These are phyloP conservation scores for Vanacampus margaritifer DNA, from an alignment of 2,113 vertebrate genomes.

Conservation along the genomic window DNA sequence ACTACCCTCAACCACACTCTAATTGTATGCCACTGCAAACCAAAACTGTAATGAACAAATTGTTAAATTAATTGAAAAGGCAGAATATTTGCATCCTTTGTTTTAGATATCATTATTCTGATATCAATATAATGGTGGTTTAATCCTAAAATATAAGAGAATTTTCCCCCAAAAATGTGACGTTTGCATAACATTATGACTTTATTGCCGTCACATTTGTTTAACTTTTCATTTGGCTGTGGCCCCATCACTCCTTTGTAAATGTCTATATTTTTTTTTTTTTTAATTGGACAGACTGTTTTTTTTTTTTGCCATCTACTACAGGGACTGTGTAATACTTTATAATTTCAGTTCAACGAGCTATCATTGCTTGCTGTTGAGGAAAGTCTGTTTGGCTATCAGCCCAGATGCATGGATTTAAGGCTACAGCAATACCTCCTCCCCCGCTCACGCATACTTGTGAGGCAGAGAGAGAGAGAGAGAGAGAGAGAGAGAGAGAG, in stretches of 20 bases:
- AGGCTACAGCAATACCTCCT: slow-evolving; percentile 28
- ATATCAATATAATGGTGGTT: too few species aligned
- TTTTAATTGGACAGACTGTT: slow-evolving; percentile 23
- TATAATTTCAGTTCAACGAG: slow-evolving; percentile 44
- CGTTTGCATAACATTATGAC: too few species aligned
- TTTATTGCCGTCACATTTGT: too few species aligned
- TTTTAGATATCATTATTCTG: too few species aligned
- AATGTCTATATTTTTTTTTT: slow-evolving; percentile 22
- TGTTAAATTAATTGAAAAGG: too few species aligned
- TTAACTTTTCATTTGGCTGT: slow-evolving; percentile 13
- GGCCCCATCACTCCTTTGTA: slow-evolving; percentile 21
- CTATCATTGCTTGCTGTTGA: slow-evolving; percentile 43
- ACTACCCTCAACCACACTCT: too few species aligned
- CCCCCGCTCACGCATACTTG: slow-evolving; percentile 33
- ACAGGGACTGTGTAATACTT: slow-evolving; percentile 55
- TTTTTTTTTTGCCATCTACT: slow-evolving; percentile 47
- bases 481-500: slow-evolving; percentile 19
- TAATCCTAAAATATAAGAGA: too few species aligned
- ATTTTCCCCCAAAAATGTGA: too few species aligned
- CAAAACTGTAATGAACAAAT: too few species aligned
- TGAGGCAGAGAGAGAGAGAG: slow-evolving; percentile 3
- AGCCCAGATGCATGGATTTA: slow-evolving; percentile 67
- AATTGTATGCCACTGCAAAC: too few species aligned
- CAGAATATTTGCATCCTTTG: too few species aligned
- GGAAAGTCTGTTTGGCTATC: slow-evolving; percentile 60